Evolutionary conservation across 2,113 vertebrate species (phyloP), one percentile per base, ranked within the genome.

Genomic region (Mormyrus iriodes): DNA sequence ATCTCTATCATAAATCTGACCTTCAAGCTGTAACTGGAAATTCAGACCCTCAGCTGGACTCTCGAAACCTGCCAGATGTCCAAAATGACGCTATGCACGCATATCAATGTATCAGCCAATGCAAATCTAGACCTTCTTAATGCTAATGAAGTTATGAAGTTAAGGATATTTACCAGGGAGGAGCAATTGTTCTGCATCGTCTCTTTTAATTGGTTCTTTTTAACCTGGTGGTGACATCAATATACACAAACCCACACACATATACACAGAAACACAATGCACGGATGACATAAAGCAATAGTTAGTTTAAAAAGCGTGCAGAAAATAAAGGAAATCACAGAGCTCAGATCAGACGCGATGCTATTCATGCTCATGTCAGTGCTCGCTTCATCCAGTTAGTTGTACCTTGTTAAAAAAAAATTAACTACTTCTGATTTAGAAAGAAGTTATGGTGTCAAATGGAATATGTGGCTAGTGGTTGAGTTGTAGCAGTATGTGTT

Each of bases 101-200:
- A 31, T 27, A 85, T 85, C 27, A 58, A 53, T 44, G 35, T n/a
- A 79, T 79, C 86, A 65, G 86, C 42, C 21, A 83, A n/a, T 5
- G 51, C 73, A 51, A 90, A 15, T 35, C 61, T 61, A 21, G 82
- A 83, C 82, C 44, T 35, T 76, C 58, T 86, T 44, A 73, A 86
- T 42, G 65, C 51, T 87, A n/a, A 88, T 65, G 39, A 55, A 90
- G 69, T 88, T 88, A 83, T 90, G 85, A 42, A 88, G 82, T 90
- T 88, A 90, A 85, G 85, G 35, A 88, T 90, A 88, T 90, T 85
- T 88, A 88, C 76, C 76, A 88, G 44, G 39, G 82, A 84, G 82
- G 87, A 53, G 83, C 76, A 88, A 90, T 55, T 87, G 82, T 85
- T 52, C 79, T 85, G 87, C 27, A 79, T 4, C 83, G 90, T 82